Percentiles rank a stretch among this genome's conserved stretches.
These are phyloP conservation scores for Cantharis rustica DNA, from an alignment of 2,888 invertebrate genomes.

Conservation along the genomic window DNA sequence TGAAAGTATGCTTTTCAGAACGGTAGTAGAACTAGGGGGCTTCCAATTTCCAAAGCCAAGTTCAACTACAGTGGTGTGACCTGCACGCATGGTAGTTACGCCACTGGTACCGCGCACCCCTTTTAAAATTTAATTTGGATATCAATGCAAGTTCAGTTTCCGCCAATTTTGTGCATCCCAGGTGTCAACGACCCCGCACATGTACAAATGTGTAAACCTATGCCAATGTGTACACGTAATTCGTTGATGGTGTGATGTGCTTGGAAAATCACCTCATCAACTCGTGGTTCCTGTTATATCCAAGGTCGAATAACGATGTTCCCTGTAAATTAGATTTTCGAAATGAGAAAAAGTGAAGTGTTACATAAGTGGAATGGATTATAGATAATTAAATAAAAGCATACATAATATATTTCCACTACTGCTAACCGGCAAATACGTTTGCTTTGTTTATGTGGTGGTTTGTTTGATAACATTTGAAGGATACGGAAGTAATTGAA, in stretches of 20 bases:
- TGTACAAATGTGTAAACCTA: no score
- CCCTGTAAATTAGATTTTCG: neutral
- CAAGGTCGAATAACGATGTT: neutral
- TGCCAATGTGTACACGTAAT: no score
- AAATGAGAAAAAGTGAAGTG: neutral
- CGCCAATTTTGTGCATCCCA: no score
- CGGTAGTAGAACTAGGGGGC: no score
- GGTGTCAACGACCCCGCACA: neutral
- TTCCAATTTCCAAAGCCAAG: no score
- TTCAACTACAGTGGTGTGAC: no score
- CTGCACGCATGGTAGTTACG: no score
- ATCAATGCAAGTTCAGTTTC: no score
- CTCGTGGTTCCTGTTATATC: neutral
- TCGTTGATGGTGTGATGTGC: neutral
- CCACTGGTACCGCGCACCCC: no score
- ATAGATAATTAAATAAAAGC: neutral
- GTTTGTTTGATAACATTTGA: neutral
- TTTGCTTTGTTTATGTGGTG: neutral
- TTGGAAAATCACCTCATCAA: neutral
- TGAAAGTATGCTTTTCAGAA: no score
- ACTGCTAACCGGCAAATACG: neutral
- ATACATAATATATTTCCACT: no score
- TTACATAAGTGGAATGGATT: neutral
- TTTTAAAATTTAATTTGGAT: no score
- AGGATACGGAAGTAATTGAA: neutral